Base-by-base conservation (phyloP, 2,888 invertebrate species). In the Hydraecia micacea region DNA sequence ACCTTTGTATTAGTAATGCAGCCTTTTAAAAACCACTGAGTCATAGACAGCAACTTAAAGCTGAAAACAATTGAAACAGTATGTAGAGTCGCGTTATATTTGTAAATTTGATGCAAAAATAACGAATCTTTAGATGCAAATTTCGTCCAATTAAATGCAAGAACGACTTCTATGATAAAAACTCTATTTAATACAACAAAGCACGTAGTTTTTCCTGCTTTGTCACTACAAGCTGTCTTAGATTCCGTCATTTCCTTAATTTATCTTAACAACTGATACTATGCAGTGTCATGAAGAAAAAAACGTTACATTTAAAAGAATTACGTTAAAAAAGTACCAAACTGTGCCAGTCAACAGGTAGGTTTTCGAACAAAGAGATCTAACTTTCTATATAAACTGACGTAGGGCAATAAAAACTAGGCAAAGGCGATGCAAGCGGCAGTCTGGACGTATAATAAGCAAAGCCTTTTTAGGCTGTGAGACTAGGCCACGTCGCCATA, bases 401-500 rank as follows among this genome's bases (percentile, higher is more conserved):
- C 83, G 73, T 67, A 75, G 65, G 18, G 55, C n/a, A 36, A 77
- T 80, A 86, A 86, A 82, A 87, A 78, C 77, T 71, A 77, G 63
- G 66, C 77, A 79, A 76, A 82, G 84, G 73, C 67, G 28, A 63
- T 58, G 52, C 73, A 65, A 78, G 77, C 68, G 25, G 69, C 70
- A 65, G 81, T 72, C 81, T 88, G 78, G 77, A 80, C 65, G 72
- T 77, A 75, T 87, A 80, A 85, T 88, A 87, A 81, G 70, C 88
- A 80, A 67, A 75, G 79, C 88, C 89, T 84, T 88, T 83, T 87
- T 65, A 32, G 88, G 79, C 67, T 62, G 46, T 69, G 68, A 79
- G 79, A 83, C 89, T 75, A 87, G 86, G 88, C 85, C 89, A 81
- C 76, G 63, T 28, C 52, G 52, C 89, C 89, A 70, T 88, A 84